These are phyloP conservation scores for Pavo muticus DNA, from an alignment of 2,113 vertebrate genomes.

Conservation along the genomic window DNA sequence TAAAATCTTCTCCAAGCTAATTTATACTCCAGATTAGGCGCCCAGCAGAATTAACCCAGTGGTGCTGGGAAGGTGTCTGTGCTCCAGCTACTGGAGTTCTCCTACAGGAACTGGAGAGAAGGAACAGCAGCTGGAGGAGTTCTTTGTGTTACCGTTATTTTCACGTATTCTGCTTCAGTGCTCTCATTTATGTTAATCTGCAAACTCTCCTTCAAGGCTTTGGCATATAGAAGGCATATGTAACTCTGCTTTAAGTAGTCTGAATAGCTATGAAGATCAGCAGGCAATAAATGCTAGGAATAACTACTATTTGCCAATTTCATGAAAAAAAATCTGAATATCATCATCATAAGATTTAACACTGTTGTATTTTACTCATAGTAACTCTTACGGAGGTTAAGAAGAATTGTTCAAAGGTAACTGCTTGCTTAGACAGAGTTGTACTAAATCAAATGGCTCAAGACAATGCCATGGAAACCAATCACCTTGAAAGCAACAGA, in stretches of 20 bases:
- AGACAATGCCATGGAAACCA: not conserved
- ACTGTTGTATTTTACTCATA: not conserved
- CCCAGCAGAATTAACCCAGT: not conserved
- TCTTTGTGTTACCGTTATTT: not conserved
- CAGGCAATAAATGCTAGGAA: not conserved
- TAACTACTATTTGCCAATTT: not conserved
- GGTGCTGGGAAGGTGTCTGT: rapidly evolving
- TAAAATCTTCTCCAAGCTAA: not conserved
- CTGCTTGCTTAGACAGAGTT: not conserved
- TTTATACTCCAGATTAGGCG: not conserved
- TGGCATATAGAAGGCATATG: not conserved
- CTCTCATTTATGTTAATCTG: not conserved
- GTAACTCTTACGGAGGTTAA: not conserved
- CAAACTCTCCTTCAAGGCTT: not conserved
- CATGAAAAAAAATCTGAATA: not conserved
- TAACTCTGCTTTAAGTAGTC: not conserved
- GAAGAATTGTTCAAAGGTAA: not conserved
- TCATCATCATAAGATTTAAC: not conserved
- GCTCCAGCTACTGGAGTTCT: not conserved
- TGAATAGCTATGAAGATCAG: not conserved
- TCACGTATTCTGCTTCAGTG: not conserved
- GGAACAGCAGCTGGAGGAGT: not conserved
- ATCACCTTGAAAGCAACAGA: not conserved
- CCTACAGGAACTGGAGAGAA: rapidly evolving
- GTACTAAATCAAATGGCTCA: not conserved